These are phyloP conservation scores for Hydrophis major DNA, from an alignment of 2,797 vertebrate species.

Conservation along the genomic window DNA sequence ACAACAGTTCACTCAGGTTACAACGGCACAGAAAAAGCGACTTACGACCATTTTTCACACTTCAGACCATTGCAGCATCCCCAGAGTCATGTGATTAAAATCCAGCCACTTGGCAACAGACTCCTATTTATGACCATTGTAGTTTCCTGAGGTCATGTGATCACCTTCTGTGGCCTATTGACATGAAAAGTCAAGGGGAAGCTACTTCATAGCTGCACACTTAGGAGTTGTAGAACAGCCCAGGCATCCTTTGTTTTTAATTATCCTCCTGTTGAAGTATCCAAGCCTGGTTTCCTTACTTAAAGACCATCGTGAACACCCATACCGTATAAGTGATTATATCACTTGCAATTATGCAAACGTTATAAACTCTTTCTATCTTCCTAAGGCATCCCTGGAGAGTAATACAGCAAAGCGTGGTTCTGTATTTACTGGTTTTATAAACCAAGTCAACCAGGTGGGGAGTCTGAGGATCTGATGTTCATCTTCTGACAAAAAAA, in stretches of 20 bases:
- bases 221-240: not conserved
- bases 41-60: not conserved
- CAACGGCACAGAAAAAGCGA: not conserved
- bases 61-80: not conserved
- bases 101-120: not conserved
- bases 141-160: not conserved
- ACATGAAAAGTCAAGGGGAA: no score
- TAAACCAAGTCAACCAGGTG: not conserved
- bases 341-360: conserved; percentile 40
- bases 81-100: not conserved
- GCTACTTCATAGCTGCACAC: not conserved
- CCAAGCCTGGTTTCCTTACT: not conserved
- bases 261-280: not conserved
- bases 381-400: conserved; percentile 50
- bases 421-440: conserved; percentile 26
- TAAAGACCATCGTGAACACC: conserved; percentile 1
- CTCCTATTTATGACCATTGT: not conserved
- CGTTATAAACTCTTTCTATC: conserved; percentile 45
- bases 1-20: not conserved
- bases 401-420: conserved; percentile 34
- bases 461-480: not conserved
- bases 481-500: not conserved
- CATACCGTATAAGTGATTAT: conserved; percentile 32
- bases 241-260: not conserved
- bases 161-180: no score